Base-by-base conservation (phyloP, 2,888 invertebrate species). In the Alentia gelatinosa region DNA sequence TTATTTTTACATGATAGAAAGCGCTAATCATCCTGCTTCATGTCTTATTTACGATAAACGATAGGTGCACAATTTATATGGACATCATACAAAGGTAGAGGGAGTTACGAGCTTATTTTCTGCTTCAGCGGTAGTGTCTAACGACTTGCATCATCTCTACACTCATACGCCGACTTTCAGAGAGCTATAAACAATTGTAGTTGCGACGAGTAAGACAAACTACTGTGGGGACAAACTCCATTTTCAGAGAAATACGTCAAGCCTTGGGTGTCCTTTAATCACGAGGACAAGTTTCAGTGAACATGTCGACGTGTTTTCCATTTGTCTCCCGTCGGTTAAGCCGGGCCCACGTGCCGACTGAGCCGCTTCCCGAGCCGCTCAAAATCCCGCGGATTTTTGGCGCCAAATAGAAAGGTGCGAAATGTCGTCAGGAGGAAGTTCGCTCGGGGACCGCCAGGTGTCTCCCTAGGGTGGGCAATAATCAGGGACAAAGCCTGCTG, bases 401-500 rank as follows among this genome's bases (percentile, higher is more conserved):
- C 47, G 47, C 86, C 42, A 86, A 86, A 86, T 86, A 86, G 86
- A 30, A 50, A 86, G 86, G 86, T 86, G 86, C 50, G 86, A 86
- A 86, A 86, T 86, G 86, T 86, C 86, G 86, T 86, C 86, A 86
- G 50, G 86, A 47, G 86, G 86, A 47, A 42, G 86, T 86, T 86
- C 86, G 30, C 50, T 47, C 5, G 30, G 86, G 86, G 86, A 86
- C 42, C 86, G 86, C n/a, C 35, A 50, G 86, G 86, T 26, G 50
- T 86, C 79, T 86, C 86, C 86, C 86, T 12, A 26, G 86, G 86
- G 86, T 50, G 86, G 26, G 47, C 47, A 47, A 86, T 86, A 86
- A 86, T 86, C 86, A 86, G 86, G 86, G 86, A 86, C 86, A 86
- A 86, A 86, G 86, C 86, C 50, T 9, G 42, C 23, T 35, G 83